These are phyloP conservation scores for Eupithecia insigniata DNA, from an alignment of 2,888 invertebrate genomes.

Conservation along the genomic window DNA sequence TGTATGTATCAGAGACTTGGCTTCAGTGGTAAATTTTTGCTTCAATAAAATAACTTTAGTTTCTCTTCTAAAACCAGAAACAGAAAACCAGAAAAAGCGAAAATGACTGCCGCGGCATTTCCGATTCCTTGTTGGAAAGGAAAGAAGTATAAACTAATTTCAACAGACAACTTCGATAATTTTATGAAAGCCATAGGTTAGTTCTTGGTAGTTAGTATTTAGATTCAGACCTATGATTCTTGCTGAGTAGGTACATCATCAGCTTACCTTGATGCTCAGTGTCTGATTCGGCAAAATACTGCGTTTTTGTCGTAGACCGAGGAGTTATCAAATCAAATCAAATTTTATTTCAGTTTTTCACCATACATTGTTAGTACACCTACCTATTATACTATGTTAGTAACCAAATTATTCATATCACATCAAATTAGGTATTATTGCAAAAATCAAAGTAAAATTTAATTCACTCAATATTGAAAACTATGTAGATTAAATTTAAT, in stretches of 20 bases:
- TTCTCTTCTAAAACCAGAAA: not conserved
- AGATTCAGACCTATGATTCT: not conserved
- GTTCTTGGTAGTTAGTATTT: conserved; percentile 5
- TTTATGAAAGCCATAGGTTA: conserved; percentile 92
- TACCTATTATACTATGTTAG: no score
- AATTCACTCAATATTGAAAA: no score
- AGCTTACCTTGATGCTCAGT: not conserved
- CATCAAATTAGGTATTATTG: no score
- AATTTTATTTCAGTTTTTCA: no score
- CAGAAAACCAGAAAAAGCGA: not conserved
- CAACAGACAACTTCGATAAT: conserved; percentile 92
- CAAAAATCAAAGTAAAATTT: no score
- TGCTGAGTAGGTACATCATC: not conserved
- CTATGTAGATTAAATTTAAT: no score
- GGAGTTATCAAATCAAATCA: no score
- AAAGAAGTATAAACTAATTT: conserved; percentile 89
- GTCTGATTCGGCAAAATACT: no score
- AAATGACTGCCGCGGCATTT: conserved; percentile 38
- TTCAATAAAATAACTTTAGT: conserved; percentile 2
- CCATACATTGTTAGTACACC: no score
- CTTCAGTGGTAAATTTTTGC: not conserved
- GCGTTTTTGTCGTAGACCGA: no score
- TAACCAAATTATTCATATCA: no score
- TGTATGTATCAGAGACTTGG: not conserved
- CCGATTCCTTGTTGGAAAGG: conserved; percentile 67